These are phyloP conservation scores for Adineta ricciae DNA, from an alignment of 2,888 invertebrate species.

Conservation along the genomic window DNA sequence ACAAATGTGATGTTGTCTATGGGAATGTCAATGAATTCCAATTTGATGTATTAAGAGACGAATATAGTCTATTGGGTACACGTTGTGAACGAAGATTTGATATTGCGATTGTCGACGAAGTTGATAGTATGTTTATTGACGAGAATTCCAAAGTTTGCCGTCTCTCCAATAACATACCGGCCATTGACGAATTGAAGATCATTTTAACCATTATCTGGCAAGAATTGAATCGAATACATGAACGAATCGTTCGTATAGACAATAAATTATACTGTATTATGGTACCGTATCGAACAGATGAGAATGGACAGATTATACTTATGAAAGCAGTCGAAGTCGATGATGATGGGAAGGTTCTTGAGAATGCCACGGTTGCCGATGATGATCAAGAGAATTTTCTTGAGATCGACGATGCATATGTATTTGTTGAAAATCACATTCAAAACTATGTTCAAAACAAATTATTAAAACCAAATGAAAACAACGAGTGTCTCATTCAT, in stretches of 20 bases:
- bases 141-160: neutral
- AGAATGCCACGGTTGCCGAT: no score
- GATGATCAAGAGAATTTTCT: no score
- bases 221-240: neutral
- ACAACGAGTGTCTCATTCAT: neutral
- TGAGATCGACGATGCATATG: neutral
- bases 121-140: neutral
- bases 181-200: neutral
- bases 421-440: slow-evolving; percentile 5
- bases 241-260: neutral
- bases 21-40: neutral
- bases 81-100: no score
- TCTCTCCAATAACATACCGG: neutral
- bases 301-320: neutral
- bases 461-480: neutral
- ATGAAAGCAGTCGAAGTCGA: no score
- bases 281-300: neutral
- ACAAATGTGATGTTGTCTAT: neutral
- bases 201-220: neutral
- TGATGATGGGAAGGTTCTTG: no score
- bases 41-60: neutral
- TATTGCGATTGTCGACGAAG: neutral
- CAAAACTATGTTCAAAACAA: neutral
- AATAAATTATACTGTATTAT: neutral
- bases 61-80: neutral